phyloP scores from a whole-genome alignment of 2,113 vertebrate genomes.

The Salvator merianae region DNA sequence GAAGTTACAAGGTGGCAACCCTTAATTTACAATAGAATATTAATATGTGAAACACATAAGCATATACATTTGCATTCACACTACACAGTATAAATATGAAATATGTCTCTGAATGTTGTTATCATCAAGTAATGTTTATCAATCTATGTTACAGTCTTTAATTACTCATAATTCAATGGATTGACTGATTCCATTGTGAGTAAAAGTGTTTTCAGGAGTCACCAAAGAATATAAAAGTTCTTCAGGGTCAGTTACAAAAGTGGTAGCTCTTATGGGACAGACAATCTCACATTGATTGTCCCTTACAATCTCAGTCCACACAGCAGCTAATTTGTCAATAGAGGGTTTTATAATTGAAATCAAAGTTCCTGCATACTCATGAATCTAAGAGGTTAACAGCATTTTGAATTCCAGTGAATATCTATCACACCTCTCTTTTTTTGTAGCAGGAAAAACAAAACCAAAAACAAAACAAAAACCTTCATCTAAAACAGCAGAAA shows the following conservation, averaged over 20 bases:
- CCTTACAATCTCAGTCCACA: background rate
- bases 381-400: background rate
- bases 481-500: background rate
- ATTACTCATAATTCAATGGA: background rate
- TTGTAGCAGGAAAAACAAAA: background rate
- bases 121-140: background rate
- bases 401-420: background rate
- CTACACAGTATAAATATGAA: background rate
- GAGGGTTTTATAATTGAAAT: background rate
- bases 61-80: background rate
- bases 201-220: background rate
- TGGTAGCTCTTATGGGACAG: background rate
- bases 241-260: background rate
- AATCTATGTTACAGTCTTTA: background rate
- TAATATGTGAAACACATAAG: background rate
- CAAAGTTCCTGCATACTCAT: background rate
- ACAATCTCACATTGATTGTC: background rate
- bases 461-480: too few species aligned
- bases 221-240: background rate
- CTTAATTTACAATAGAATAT: background rate
- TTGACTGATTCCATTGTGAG: background rate
- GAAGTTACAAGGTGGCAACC: background rate
- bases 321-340: background rate
- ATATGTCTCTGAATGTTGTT: background rate
- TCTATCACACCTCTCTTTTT: background rate